A percentile compares a stretch with the other conserved stretches of the same genome.
These are phyloP conservation scores for Sciurus vulgaris DNA, from an alignment of 2,797 vertebrate genomes.

Conservation along the genomic window DNA sequence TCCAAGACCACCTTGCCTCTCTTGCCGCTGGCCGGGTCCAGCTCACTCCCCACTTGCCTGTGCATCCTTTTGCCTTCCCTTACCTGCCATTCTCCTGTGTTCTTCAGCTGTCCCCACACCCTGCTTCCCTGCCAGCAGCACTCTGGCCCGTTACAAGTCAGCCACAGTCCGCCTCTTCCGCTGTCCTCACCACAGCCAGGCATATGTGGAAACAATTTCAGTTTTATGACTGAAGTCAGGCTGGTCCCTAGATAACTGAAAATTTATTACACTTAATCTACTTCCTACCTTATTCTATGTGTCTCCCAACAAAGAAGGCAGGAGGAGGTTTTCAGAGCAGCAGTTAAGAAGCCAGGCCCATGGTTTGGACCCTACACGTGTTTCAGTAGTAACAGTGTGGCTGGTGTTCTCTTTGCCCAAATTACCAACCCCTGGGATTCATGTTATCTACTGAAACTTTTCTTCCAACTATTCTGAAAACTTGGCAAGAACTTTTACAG, in stretches of 20 bases:
- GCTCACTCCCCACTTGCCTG: not conserved
- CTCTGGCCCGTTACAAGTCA: not conserved
- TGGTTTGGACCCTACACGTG: not conserved
- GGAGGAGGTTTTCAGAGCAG: not conserved
- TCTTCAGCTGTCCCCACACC: not conserved
- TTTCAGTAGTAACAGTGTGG: not conserved
- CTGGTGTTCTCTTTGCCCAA: not conserved
- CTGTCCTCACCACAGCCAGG: not conserved
- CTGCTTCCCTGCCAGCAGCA: not conserved
- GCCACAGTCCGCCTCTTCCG: not conserved
- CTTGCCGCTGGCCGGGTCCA: rapidly evolving
- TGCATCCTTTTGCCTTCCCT: not conserved
- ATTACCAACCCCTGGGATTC: not conserved
- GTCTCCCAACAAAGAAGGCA: constrained; percentile 13
- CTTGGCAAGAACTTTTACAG: constrained; percentile 4
- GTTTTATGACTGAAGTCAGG: not conserved
- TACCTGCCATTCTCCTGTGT: not conserved
- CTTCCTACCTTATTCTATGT: not conserved
- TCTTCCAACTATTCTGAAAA: constrained; percentile 39
- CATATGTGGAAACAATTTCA: not conserved
- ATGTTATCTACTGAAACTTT: not conserved
- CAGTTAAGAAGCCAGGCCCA: not conserved
- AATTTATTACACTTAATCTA: not conserved
- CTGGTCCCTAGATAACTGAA: constrained; percentile 33
- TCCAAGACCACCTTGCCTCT: too few relatives aligned